Conservation (phyloP, 1,140 invertebrate species). For the Pogonomyrmex californicus region DNA sequence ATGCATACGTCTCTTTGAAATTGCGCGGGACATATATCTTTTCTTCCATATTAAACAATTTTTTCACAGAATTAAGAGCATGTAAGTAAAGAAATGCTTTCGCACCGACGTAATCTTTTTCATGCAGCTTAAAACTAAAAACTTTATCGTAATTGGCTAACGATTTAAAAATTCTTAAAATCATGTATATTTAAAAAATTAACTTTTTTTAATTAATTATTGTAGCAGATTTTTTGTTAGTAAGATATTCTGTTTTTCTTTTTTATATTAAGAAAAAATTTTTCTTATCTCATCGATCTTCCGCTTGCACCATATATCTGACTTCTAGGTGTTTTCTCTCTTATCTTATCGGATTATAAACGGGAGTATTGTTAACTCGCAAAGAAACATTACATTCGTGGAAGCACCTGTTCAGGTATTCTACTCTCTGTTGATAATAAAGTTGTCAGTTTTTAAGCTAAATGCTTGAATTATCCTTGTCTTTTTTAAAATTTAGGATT, state of each 20-base stretch:
- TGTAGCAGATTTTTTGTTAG: background rate
- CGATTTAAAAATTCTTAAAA: background rate
- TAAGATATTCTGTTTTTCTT: background rate
- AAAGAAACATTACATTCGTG: background rate
- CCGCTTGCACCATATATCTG: conserved; percentile 1
- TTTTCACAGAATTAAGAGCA: background rate
- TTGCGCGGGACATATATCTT: background rate
- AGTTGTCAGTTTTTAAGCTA: background rate
- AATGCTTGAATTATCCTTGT: background rate
- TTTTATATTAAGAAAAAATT: background rate
- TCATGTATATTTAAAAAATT: background rate
- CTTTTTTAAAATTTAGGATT: background rate
- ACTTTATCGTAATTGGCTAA: background rate
- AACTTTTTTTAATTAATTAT: background rate
- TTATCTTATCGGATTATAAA: conserved; percentile 46
- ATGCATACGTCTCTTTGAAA: conserved; percentile 7
- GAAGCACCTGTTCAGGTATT: background rate
- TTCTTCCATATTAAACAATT: background rate
- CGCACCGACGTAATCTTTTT: background rate
- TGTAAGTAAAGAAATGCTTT: background rate
- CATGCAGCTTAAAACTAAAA: background rate
- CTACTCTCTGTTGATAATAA: background rate
- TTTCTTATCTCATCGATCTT: conserved; percentile 9
- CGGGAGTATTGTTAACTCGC: conserved; percentile 31
- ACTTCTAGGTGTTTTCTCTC: conserved; percentile 12